Evolutionary conservation across 35 echinoderm and acorn worm species (phyloP).

Genomic region (Diadema setosum): DNA sequence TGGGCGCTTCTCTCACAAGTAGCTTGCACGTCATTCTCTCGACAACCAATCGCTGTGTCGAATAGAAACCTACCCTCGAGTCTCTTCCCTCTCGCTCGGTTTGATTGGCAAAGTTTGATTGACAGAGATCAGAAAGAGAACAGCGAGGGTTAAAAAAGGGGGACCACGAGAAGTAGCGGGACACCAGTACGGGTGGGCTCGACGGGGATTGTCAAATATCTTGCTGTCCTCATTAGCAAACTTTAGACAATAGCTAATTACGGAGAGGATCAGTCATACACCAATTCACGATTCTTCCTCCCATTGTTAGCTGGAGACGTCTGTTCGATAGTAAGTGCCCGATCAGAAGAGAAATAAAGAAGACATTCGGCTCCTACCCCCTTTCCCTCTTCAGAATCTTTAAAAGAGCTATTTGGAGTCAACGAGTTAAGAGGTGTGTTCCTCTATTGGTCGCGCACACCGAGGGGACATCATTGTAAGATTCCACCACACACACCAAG

Average conservation of each 20-base stretch:
- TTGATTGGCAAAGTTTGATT: constrained; percentile 9
- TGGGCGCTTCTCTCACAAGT: too few relatives aligned
- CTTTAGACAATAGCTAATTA: constrained; percentile 30
- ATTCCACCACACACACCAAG: background rate
- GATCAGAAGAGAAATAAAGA: too few relatives aligned
- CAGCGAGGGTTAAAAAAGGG: too few relatives aligned
- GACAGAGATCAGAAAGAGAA: constrained; percentile 7
- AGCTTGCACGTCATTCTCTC: too few relatives aligned
- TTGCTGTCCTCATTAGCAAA: constrained; percentile 6
- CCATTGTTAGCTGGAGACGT: too few relatives aligned
- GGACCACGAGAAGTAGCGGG: background rate
- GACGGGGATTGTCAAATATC: too few relatives aligned
- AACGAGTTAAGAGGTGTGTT: background rate
- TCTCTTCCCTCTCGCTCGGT: background rate
- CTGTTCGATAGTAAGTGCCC: too few relatives aligned
- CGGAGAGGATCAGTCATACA: background rate
- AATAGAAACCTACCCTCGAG: background rate
- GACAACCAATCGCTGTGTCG: too few relatives aligned
- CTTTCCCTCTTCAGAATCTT: too few relatives aligned
- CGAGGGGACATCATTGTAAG: background rate
- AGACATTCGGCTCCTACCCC: too few relatives aligned
- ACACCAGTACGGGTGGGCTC: background rate
- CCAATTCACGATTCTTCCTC: too few relatives aligned
- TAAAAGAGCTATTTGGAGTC: background rate
- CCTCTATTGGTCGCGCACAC: background rate